A percentile compares a stretch with the other conserved stretches of the same genome.
These are phyloP conservation scores for Neodiprion pinetum DNA, from an alignment of 1,140 invertebrate species.

Conservation along the genomic window DNA sequence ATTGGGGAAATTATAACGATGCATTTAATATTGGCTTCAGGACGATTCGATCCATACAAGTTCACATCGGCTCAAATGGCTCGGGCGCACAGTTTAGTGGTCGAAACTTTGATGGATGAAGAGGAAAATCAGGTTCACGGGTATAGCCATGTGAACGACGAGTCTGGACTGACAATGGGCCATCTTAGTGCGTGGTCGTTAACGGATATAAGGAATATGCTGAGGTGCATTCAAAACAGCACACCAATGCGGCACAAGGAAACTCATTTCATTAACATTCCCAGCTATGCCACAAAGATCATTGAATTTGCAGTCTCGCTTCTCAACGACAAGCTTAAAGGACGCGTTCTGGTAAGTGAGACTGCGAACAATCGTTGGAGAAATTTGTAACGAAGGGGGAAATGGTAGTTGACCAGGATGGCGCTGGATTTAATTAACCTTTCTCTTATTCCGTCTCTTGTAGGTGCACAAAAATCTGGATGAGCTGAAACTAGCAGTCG, in stretches of 20 bases:
- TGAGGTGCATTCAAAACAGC: slow-evolving; percentile 83
- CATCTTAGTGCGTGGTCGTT: slow-evolving; percentile 84
- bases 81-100: slow-evolving; percentile 75
- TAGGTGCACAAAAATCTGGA: slow-evolving; percentile 77
- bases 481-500: slow-evolving; percentile 72
- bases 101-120: slow-evolving; percentile 80
- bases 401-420: too few relatives aligned
- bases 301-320: slow-evolving; percentile 81
- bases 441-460: slow-evolving; percentile 29
- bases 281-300: slow-evolving; percentile 75
- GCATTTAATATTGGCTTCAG: slow-evolving; percentile 42
- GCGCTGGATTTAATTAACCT: background rate
- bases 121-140: slow-evolving; percentile 80
- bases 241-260: slow-evolving; percentile 88
- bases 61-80: slow-evolving; percentile 80
- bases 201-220: slow-evolving; percentile 77
- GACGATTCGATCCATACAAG: slow-evolving; percentile 76
- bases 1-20: too few relatives aligned
- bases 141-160: slow-evolving; percentile 84
- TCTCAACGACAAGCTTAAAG: slow-evolving; percentile 81
- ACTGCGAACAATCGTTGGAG: background rate
- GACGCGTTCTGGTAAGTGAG: slow-evolving; percentile 72
- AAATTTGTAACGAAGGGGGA: too few relatives aligned
- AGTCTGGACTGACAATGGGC: slow-evolving; percentile 81
- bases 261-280: slow-evolving; percentile 85